Base-by-base conservation (phyloP, 2,888 invertebrate genomes). In the Mallateleia sp. region DNA sequence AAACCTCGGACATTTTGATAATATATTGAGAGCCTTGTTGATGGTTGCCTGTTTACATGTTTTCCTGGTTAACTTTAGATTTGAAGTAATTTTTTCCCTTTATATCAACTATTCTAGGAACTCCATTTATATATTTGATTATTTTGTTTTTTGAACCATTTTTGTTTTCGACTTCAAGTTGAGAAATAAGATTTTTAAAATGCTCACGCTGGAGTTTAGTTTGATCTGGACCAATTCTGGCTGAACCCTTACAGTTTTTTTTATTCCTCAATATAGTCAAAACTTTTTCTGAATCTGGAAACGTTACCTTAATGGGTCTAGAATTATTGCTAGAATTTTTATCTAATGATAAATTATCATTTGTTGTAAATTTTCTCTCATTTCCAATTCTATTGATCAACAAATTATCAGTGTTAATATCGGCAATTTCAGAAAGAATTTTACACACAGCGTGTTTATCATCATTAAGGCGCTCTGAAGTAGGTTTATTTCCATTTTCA, bases 1-100 rank as follows among this genome's bases (percentile, higher is more conserved):
- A 60, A 32, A n/a, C 58, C 58, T 8, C 58, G 9, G 1, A 60
- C 58, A 34, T 60, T 60, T 60, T 60, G 58, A 34, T 60, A 60
- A 18, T 60, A 60, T 18, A 60, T 18, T 18, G 32, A 34, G 32
- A 60, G 5, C 32, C 3, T 18, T n/a, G 6, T 28, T 28, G 28
- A 15, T n/a, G 58, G n/a, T 60, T 60, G 58, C 34, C 58, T 18
- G 18, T 7, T 60, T 8, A 2, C 32, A 5, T 11, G 58, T 60
- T 60, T 60, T 34, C 58, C 58, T n/a, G n/a, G n/a, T n/a, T n/a
- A n/a, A n/a, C n/a, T n/a, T n/a, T n/a, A n/a, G n/a, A n/a, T n/a
- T n/a, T 9, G 34, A n/a, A 15, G 15, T 2, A 5, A 9, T 11
- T 5, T 20, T 18, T 50, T 50, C 9, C 20, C 18, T 50, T n/a